Evolutionary conservation across 2,113 vertebrate species (phyloP), one percentile per base, ranked within the genome.

Genomic region (Meles meles): DNA sequence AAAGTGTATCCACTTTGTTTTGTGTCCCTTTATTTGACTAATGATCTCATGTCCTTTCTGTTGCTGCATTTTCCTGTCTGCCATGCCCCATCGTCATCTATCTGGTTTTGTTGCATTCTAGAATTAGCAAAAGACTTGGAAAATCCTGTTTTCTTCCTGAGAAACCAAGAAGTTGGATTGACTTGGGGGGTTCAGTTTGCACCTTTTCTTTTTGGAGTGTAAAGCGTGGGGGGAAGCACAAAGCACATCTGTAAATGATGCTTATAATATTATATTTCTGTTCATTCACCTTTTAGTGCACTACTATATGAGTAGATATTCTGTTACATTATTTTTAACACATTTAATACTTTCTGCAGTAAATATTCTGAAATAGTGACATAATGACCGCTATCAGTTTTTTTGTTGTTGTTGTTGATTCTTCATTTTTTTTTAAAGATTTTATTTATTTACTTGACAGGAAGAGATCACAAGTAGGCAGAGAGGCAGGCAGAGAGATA

Each of bases 41-140:
- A n/a, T 52, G 63, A 37, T 59, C 94, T 97, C 55, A 11, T 97
- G n/a, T 82, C 97, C 89, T 96, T 69, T 92, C 72, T 74, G 25
- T 88, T 89, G 89, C 18, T 29, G 4, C 72, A 44, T 37, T 25
- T 69, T 87, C 10, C n/a, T 88, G 6, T 55, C 90, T 82, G 2
- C 52, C 65, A 47, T 18, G 39, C 29, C 29, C 88, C 69, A n/a
- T 25, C 34, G 6, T 65, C 18, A 52, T 63, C 52, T 42, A 25
- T 89, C 77, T 85, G 42, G n/a, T 63, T 94, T 93, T 77, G 39
- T 44, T 92, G 17, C 31, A 71, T 39, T 88, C 63, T 92, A 49
- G 67, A 82, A 90, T 83, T 63, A 96, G 31, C 81, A 76, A 31
- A 82, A 81, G 44, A 67, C 65, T 88, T 82, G 71, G 49, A 92